Base-by-base conservation (phyloP, 2,888 invertebrate genomes). In the Slavum lentiscoides region DNA sequence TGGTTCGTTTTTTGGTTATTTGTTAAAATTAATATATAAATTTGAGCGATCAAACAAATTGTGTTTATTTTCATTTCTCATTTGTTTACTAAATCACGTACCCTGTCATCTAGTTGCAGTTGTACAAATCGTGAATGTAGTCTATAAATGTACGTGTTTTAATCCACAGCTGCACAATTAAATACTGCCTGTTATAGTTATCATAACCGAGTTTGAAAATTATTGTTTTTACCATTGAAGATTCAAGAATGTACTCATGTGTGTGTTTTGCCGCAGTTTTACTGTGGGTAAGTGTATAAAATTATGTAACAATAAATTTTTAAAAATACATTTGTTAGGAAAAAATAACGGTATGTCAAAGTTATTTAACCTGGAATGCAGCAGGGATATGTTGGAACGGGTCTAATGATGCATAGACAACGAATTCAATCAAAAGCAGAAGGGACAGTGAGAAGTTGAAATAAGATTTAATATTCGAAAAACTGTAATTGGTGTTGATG, bases 11-110 rank as follows among this genome's bases (percentile, higher is more conserved):
- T 55, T 55, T 74, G 21, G 6, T 49, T 49, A 37, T 74, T 74
- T 64, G 53, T 74, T 66, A 9, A 74, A 70, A 58, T 70, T 58
- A 55, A 66, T 30, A 64, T 74, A 74, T 55, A 39, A 21, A 21
- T 49, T 67, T n/a, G 53, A 55, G 30, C 37, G 37, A 64, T 62
- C 62, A 73, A 43, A 64, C 21, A 7, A 62, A 73, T 73, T 73
- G 30, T 73, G n/a, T 73, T 49, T 73, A 49, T 53, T 74, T 73
- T 55, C 53, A n/a, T 37, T 74, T 64, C 8, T 17, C 1, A 17
- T 66, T 74, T 74, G 17, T 74, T 37, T 55, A 55, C 64, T 55
- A 21, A 30, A 64, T 66, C 21, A 66, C 13, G 1, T 74, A 9
- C 55, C 37, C 53, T 66, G 53, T 74, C 64, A 66, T 55, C 21